Evolutionary conservation across 35 echinoderm and acorn worm species (phyloP).

Genomic region (Ophiothrix spiculata): DNA sequence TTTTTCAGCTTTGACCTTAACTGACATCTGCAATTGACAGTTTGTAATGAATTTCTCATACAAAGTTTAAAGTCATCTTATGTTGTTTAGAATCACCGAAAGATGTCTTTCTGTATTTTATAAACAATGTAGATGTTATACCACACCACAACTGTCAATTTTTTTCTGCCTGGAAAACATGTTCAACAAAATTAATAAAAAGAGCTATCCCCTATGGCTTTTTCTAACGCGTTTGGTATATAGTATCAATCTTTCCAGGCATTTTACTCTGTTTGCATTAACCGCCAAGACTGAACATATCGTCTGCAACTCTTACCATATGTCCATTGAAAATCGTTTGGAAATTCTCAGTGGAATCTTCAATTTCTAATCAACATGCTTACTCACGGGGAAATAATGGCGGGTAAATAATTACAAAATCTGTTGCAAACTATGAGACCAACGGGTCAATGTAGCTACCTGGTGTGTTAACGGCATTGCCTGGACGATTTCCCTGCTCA

Average conservation of each 20-base stretch:
- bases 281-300: not conserved
- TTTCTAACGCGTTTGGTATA: not conserved
- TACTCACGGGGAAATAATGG: not conserved
- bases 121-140: no score
- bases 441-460: not conserved
- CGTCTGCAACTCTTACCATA: not conserved
- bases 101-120: no score
- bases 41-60: no score
- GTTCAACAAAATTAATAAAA: conserved; percentile 4
- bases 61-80: no score
- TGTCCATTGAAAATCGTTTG: not conserved
- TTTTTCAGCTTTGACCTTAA: no score
- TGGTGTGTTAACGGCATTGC: no score
- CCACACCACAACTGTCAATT: no score
- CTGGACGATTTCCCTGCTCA: not conserved
- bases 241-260: not conserved
- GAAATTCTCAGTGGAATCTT: not conserved
- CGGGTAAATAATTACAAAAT: not conserved
- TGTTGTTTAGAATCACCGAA: no score
- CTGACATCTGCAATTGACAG: no score
- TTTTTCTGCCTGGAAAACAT: not conserved
- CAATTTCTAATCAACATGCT: not conserved
- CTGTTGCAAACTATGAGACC: not conserved
- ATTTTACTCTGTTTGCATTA: not conserved
- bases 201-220: not conserved